Evolutionary conservation across 2,888 invertebrate genomes (phyloP), one percentile per base, ranked within the genome.

Genomic region (Anticlea derivata): DNA sequence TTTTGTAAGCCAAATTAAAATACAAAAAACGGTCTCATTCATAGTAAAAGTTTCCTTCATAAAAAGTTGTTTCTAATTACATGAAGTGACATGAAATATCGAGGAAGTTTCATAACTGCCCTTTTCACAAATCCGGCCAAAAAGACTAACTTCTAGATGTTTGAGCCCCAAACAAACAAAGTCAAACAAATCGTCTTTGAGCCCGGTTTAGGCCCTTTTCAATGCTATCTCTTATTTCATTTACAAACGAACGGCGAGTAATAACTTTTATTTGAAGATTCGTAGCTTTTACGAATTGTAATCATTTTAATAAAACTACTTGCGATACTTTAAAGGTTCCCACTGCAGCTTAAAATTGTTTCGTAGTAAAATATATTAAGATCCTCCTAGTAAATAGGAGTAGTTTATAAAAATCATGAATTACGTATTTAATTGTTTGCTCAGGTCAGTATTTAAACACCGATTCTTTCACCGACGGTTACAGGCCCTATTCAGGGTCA

Each of bases 151-250:
- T 55, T 53, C 37, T 55, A 52, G 50, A 51, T 41, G 51, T 55
- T 52, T 40, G 39, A 41, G 46, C 30, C 46, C 50, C 45, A 50
- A 47, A 55, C 50, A 56, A 52, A 58, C 60, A 54, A 54, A 58
- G 53, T 50, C 54, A n/a, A n/a, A n/a, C n/a, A n/a, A n/a, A 43
- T 50, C 40, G 50, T 45, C 54, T 55, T 50, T 45, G 48, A 54
- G 50, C 45, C 48, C 37, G 2, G 27, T 41, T 44, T 10, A 34
- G 47, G 23, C 37, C 43, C 35, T 52, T 50, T 17, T 12, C 7
- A 27, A 50, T 41, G 37, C 47, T 41, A 44, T 53, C 34, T 45
- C 30, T 11, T 31, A 41, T 40, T 30, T 40, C 23, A 49, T 33
- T 23, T 39, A 50, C 13, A 23, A 10, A 12, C 33, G 11, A 44